These are phyloP conservation scores for Cybosia mesomella DNA, from an alignment of 2,888 invertebrate genomes.

Conservation along the genomic window DNA sequence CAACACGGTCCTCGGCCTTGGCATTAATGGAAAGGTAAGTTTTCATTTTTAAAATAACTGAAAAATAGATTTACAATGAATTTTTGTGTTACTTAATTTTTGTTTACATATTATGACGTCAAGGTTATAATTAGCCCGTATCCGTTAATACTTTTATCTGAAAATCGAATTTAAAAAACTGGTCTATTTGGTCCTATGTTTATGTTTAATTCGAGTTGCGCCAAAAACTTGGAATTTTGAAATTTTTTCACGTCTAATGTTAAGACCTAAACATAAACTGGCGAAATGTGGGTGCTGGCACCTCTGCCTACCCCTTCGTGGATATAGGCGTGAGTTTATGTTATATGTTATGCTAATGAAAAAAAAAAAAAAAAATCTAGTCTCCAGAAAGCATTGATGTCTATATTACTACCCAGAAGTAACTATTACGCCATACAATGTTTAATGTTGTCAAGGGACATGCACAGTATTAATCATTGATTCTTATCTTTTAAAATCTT, in stretches of 20 bases:
- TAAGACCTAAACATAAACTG: too few species aligned
- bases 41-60: conserved; percentile 31
- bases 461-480: neutral
- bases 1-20: conserved; percentile 96
- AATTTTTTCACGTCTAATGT: neutral
- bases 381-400: too few species aligned
- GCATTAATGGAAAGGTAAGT: conserved; percentile 97
- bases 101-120: conserved; percentile 72
- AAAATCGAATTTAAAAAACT: conserved; percentile 29
- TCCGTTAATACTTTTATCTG: conserved; percentile 26
- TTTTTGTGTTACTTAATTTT: conserved; percentile 43
- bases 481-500: neutral
- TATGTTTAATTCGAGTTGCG: neutral
- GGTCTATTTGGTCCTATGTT: neutral
- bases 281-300: too few species aligned
- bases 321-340: too few species aligned
- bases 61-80: conserved; percentile 20
- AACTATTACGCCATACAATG: neutral
- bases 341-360: too few species aligned
- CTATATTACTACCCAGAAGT: neutral
- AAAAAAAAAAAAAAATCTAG: too few species aligned
- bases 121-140: conserved; percentile 58
- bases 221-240: neutral
- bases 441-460: neutral
- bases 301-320: too few species aligned